These are phyloP conservation scores for Lacanobia wlatinum DNA, from an alignment of 2,888 invertebrate genomes.

Conservation along the genomic window DNA sequence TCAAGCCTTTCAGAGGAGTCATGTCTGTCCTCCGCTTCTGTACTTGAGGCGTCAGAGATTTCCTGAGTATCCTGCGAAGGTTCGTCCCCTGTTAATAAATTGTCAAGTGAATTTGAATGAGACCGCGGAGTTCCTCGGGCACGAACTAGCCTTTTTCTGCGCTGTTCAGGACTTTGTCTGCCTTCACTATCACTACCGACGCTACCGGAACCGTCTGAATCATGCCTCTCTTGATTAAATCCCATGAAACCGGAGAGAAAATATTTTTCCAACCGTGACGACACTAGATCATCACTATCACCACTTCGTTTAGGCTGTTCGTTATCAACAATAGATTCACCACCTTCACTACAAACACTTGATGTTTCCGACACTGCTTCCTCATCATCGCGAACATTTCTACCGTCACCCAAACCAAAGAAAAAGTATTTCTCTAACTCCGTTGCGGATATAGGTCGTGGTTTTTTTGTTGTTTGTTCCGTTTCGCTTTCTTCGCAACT, in stretches of 20 bases:
- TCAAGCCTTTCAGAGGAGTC: slow-evolving; percentile 93
- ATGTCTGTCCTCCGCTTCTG: slow-evolving; percentile 93
- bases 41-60: slow-evolving; percentile 94
- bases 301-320: slow-evolving; percentile 90
- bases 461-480: slow-evolving; percentile 92
- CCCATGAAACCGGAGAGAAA: slow-evolving; percentile 96
- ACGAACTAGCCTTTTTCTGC: slow-evolving; percentile 95
- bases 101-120: slow-evolving; percentile 95
- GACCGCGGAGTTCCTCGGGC: slow-evolving; percentile 96
- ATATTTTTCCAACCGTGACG: slow-evolving; percentile 96
- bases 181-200: slow-evolving; percentile 98
- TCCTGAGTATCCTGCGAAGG: slow-evolving; percentile 89
- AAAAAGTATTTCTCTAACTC: slow-evolving; percentile 98
- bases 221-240: slow-evolving; percentile 94
- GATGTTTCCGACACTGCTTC: slow-evolving; percentile 95
- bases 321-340: slow-evolving; percentile 93
- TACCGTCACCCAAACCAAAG: slow-evolving; percentile 95
- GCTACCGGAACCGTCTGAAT: slow-evolving; percentile 96
- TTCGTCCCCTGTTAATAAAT: slow-evolving; percentile 93
- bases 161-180: slow-evolving; percentile 96
- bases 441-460: slow-evolving; percentile 94
- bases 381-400: slow-evolving; percentile 90
- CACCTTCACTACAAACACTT: slow-evolving; percentile 95
- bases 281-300: slow-evolving; percentile 94
- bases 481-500: slow-evolving; percentile 98